Percentiles rank a stretch among this genome's conserved stretches.
Conservation (phyloP, 1,140 invertebrate genomes). For the Pararge aegeria region DNA sequence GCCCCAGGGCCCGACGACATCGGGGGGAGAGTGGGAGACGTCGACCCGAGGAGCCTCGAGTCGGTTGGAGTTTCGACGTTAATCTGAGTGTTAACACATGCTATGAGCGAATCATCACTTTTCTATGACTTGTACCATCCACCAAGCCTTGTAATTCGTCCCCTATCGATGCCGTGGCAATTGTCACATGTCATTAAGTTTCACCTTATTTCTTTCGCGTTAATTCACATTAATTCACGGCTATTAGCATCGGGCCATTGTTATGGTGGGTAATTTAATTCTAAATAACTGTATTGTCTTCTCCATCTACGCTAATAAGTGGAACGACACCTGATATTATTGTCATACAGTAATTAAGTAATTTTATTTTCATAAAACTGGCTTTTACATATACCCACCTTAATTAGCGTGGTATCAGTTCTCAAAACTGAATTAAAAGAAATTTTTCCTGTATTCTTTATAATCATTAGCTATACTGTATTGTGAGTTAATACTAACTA, state of each 20-base stretch:
- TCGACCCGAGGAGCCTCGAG: too few relatives aligned
- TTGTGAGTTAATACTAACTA: too few relatives aligned
- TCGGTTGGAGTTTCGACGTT: too few relatives aligned
- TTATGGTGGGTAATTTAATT: conserved; percentile 9
- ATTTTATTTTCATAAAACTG: background rate
- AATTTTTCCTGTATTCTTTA: too few relatives aligned
- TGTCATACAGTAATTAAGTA: background rate
- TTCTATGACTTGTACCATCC: conserved; percentile 27
- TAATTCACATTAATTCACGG: conserved; percentile 33
- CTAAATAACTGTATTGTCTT: conserved; percentile 17
- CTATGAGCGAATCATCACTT: too few relatives aligned
- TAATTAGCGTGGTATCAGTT: background rate
- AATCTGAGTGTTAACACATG: too few relatives aligned
- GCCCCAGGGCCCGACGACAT: too few relatives aligned
- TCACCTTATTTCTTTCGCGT: conserved; percentile 40
- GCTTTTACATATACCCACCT: background rate
- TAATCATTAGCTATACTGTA: too few relatives aligned
- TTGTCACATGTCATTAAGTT: conserved; percentile 53
- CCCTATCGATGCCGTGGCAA: conserved; percentile 30
- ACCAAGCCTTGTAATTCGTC: conserved; percentile 18
- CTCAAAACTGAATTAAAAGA: too few relatives aligned
- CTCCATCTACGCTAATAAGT: background rate
- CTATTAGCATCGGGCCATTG: conserved; percentile 23
- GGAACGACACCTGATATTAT: background rate
- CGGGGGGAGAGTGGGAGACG: too few relatives aligned